phyloP scores from a whole-genome alignment of 2,888 invertebrate species.

The Zygaena filipendulae region DNA sequence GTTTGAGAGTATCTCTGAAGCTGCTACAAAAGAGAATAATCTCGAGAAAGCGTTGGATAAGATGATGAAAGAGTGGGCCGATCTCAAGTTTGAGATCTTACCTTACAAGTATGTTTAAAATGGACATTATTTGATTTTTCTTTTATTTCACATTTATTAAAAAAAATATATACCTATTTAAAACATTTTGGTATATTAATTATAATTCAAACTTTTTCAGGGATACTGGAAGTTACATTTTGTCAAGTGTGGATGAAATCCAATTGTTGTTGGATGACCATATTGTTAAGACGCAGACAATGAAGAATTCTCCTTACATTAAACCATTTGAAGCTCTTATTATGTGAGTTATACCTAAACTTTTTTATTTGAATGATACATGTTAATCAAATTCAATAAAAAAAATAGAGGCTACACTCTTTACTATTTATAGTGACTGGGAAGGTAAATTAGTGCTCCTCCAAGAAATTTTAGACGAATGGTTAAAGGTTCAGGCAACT shows the following conservation, averaged over 20 bases:
- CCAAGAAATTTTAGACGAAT: constrained; percentile 93
- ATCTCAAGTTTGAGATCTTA: constrained; percentile 76
- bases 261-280: constrained; percentile 93
- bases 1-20: constrained; percentile 91
- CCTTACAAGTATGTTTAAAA: constrained; percentile 71
- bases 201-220: no score
- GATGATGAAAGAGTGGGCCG: constrained; percentile 92
- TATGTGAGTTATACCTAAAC: constrained; percentile 70
- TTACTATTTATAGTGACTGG: constrained; percentile 77
- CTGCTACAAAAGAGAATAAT: constrained; percentile 93
- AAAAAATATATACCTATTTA: neutral
- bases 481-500: constrained; percentile 92
- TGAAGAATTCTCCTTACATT: constrained; percentile 96
- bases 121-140: no score
- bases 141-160: no score
- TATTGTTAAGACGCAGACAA: constrained; percentile 94
- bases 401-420: neutral
- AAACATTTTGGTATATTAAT: neutral
- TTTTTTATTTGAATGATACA: no score
- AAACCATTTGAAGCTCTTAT: constrained; percentile 90
- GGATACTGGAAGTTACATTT: constrained; percentile 88
- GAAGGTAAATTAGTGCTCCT: constrained; percentile 83
- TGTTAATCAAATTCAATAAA: no score
- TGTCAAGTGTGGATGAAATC: constrained; percentile 91
- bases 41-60: constrained; percentile 86